These are phyloP conservation scores for Triplophysa yarkandensis DNA, from an alignment of 2,797 vertebrate species.

Conservation along the genomic window DNA sequence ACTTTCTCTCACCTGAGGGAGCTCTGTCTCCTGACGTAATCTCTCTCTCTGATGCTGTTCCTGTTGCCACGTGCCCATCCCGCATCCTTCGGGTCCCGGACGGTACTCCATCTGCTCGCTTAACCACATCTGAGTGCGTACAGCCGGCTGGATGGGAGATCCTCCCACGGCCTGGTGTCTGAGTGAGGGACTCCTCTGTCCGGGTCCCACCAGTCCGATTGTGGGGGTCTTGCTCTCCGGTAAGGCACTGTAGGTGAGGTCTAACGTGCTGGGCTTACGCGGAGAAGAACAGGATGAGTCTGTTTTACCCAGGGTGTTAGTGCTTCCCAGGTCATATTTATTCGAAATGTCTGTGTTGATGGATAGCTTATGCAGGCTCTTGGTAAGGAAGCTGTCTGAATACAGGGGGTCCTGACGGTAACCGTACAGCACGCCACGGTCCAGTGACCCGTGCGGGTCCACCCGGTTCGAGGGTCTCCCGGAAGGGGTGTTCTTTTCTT, in stretches of 20 bases:
- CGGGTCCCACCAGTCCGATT: conserved; percentile 59
- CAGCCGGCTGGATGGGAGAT: conserved; percentile 84
- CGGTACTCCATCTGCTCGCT: conserved; percentile 89
- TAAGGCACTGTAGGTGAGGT: conserved; percentile 85
- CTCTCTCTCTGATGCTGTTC: conserved; percentile 73
- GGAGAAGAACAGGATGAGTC: conserved; percentile 71
- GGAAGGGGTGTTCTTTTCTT: conserved; percentile 65
- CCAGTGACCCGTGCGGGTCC: conserved; percentile 73
- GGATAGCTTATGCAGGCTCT: conserved; percentile 73
- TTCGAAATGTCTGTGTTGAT: conserved; percentile 74
- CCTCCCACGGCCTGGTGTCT: conserved; percentile 78
- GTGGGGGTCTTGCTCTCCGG: conserved; percentile 76
- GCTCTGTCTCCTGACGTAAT: conserved; percentile 69
- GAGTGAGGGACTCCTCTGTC: conserved; percentile 72
- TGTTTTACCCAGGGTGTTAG: conserved; percentile 56
- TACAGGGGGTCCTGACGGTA: conserved; percentile 73
- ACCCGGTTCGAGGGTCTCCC: conserved; percentile 62
- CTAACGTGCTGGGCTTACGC: conserved; percentile 81
- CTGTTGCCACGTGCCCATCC: conserved; percentile 72
- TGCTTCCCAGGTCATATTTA: conserved; percentile 74
- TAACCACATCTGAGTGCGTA: conserved; percentile 95
- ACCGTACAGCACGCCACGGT: conserved; percentile 71
- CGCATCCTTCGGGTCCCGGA: conserved; percentile 69
- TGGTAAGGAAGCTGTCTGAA: conserved; percentile 73
- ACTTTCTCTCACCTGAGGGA: conserved; percentile 74